These are phyloP conservation scores for Cherax quadricarinatus DNA, from an alignment of 1,140 invertebrate species.

Conservation along the genomic window DNA sequence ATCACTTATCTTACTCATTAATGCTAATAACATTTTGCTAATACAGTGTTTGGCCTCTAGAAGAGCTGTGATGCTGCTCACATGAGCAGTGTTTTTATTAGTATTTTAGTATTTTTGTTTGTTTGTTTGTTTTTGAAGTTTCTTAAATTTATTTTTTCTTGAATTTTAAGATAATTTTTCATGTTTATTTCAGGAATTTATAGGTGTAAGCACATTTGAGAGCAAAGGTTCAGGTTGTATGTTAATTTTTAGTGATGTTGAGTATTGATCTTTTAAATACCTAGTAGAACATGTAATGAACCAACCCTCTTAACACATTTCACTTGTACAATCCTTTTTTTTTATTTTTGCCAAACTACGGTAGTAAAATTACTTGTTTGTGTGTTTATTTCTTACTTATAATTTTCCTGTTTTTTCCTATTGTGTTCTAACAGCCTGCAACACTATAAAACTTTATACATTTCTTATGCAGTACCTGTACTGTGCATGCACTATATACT, in stretches of 20 bases:
- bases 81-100: no score
- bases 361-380: neutral
- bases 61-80: no score
- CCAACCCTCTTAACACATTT: neutral
- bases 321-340: neutral
- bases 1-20: no score
- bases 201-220: conserved; percentile 65
- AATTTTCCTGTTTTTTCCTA: neutral
- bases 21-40: no score
- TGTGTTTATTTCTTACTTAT: neutral
- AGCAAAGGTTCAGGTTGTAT: conserved; percentile 57
- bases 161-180: conserved; percentile 80
- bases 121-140: neutral
- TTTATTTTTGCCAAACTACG: neutral
- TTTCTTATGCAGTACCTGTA: no score
- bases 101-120: neutral
- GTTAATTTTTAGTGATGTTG: neutral
- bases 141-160: neutral
- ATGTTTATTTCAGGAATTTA: conserved; percentile 56
- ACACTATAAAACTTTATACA: no score
- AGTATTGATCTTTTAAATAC: conserved; percentile 8
- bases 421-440: neutral
- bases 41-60: no score
- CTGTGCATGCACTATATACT: no score
- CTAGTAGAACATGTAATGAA: neutral